A percentile compares a stretch with the other conserved stretches of the same genome.
These are phyloP conservation scores for Indicator indicator DNA, from an alignment of 2,113 vertebrate species.

Conservation along the genomic window DNA sequence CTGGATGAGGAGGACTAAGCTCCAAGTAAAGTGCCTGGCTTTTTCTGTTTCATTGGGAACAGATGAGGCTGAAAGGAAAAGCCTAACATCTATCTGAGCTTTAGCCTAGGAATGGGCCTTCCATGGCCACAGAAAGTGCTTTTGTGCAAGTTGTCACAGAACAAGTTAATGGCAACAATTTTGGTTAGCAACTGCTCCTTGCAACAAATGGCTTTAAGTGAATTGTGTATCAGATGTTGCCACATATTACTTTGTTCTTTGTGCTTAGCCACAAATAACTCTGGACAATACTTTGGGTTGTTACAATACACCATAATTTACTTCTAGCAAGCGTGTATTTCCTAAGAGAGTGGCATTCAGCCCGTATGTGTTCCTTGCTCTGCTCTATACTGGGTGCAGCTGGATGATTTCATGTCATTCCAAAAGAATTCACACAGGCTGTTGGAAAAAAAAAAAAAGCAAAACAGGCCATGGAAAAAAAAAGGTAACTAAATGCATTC, in stretches of 20 bases:
- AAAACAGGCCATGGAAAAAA: conserved; percentile 54
- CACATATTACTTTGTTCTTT: conserved; percentile 9
- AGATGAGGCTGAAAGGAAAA: background rate
- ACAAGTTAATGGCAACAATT: conserved; percentile 10
- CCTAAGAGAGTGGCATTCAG: background rate
- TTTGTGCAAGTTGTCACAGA: background rate
- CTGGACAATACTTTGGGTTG: background rate
- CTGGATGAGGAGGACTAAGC: background rate
- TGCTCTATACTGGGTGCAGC: background rate
- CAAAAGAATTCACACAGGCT: conserved; percentile 45
- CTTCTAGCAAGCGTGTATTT: conserved; percentile 30
- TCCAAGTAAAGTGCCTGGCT: background rate
- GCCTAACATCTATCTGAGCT: background rate
- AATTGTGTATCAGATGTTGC: conserved; percentile 32
- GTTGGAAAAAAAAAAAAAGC: conserved; percentile 43
- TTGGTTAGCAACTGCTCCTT: conserved; percentile 28
- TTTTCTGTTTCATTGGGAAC: background rate
- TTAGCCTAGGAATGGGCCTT: background rate
- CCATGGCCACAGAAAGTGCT: background rate
- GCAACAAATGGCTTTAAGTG: background rate
- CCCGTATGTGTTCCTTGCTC: background rate
- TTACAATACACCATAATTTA: conserved; percentile 54
- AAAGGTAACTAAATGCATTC: conserved; percentile 35
- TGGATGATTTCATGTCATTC: conserved; percentile 52
- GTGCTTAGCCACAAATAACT: conserved; percentile 44